Percentiles rank a stretch among this genome's conserved stretches.
Conservation (phyloP, 1,140 invertebrate species). For the Scylla paramamosain region DNA sequence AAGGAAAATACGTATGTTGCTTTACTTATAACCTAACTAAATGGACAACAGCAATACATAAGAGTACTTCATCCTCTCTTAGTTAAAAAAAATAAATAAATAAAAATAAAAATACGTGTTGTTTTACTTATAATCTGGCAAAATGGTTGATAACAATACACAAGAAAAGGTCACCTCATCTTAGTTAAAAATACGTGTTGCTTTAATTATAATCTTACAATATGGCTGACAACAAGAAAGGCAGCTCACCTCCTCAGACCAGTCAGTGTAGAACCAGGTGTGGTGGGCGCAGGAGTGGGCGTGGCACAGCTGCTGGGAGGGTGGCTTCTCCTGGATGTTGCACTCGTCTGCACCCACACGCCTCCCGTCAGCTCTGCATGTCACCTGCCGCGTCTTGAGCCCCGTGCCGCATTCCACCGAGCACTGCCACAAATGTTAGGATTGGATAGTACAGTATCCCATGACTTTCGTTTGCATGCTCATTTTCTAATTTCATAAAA, state of each 20-base stretch:
- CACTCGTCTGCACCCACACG: slow-evolving; percentile 65
- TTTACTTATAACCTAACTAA: too few species aligned
- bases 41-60: too few species aligned
- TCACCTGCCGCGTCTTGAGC: slow-evolving; percentile 78
- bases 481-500: background rate
- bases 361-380: slow-evolving; percentile 79
- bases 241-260: slow-evolving; percentile 68
- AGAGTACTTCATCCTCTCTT: too few species aligned
- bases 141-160: background rate
- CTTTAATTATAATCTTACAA: background rate
- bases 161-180: background rate
- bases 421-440: slow-evolving; percentile 63
- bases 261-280: slow-evolving; percentile 75
- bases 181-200: background rate
- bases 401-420: slow-evolving; percentile 79
- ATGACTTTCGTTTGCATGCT: too few species aligned
- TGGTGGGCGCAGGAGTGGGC: slow-evolving; percentile 69
- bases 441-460: background rate
- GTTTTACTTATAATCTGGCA: background rate
- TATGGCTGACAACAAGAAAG: too few species aligned
- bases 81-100: background rate
- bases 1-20: too few species aligned
- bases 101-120: background rate
- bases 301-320: slow-evolving; percentile 70
- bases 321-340: slow-evolving; percentile 67